phyloP scores from a whole-genome alignment of 2,888 invertebrate species.

The Trachelus tabidus region DNA sequence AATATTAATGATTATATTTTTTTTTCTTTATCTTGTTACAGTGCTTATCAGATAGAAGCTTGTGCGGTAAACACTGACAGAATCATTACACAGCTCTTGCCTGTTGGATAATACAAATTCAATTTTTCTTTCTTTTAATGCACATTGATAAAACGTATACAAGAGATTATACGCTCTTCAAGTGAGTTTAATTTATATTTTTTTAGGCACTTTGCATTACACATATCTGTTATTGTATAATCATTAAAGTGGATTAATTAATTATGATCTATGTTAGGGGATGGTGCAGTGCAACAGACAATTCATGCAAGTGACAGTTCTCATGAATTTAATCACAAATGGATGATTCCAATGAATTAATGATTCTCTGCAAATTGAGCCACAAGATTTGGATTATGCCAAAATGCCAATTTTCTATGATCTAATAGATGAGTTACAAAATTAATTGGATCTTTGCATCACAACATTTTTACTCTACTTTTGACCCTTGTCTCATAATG shows the following conservation, averaged over 20 bases:
- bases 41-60: not conserved
- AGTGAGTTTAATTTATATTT: not conserved
- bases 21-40: not conserved
- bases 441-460: too few relatives aligned
- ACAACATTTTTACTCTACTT: not conserved
- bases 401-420: too few relatives aligned
- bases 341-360: not conserved
- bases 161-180: not conserved
- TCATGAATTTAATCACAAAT: not conserved
- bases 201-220: not conserved
- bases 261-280: not conserved
- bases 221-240: not conserved
- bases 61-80: not conserved
- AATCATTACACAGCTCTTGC: not conserved
- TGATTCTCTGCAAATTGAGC: not conserved
- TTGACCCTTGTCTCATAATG: not conserved
- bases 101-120: not conserved
- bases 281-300: not conserved
- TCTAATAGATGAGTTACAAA: too few relatives aligned
- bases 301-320: not conserved
- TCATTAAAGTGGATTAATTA: not conserved
- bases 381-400: not conserved
- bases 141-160: not conserved
- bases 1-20: not conserved
- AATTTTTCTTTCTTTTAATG: not conserved